Conservation (phyloP, 2,888 invertebrate species). For the Stegana nigrithorax region DNA sequence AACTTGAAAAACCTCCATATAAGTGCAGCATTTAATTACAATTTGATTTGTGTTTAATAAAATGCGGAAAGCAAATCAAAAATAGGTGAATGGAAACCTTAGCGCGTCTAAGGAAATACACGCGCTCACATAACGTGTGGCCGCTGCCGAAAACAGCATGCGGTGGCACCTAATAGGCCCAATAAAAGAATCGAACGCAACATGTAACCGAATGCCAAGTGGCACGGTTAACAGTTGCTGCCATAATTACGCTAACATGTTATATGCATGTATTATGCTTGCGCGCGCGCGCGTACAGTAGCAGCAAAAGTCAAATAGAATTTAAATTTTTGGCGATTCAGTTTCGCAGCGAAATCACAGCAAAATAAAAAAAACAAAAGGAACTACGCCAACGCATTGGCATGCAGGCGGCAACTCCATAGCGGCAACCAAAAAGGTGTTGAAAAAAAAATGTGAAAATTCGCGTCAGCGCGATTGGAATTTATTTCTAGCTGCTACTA, state of each 20-base stretch:
- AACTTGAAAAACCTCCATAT: slow-evolving; percentile 7
- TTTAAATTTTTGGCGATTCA: neutral
- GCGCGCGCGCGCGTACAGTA: neutral
- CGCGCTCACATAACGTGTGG: too few species aligned
- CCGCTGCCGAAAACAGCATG: too few species aligned
- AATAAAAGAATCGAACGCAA: too few species aligned
- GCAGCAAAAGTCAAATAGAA: slow-evolving; percentile 14
- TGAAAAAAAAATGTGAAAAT: slow-evolving; percentile 37
- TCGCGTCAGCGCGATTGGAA: slow-evolving; percentile 40
- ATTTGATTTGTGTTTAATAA: neutral
- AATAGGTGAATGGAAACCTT: too few species aligned
- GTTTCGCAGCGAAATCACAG: neutral
- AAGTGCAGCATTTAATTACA: neutral
- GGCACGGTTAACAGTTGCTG: too few species aligned
- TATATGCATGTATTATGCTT: slow-evolving; percentile 1
- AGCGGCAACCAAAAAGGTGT: slow-evolving; percentile 22
- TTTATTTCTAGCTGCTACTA: slow-evolving; percentile 18
- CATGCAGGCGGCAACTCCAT: slow-evolving; percentile 23
- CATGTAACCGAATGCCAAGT: too few species aligned
- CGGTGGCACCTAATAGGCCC: too few species aligned
- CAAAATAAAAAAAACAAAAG: neutral
- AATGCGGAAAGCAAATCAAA: neutral
- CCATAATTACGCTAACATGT: slow-evolving; percentile 4
- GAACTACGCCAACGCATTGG: slow-evolving; percentile 6
- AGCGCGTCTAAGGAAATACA: too few species aligned